These are phyloP conservation scores for Agrotis exclamationis DNA, from an alignment of 2,888 invertebrate genomes.

Conservation along the genomic window DNA sequence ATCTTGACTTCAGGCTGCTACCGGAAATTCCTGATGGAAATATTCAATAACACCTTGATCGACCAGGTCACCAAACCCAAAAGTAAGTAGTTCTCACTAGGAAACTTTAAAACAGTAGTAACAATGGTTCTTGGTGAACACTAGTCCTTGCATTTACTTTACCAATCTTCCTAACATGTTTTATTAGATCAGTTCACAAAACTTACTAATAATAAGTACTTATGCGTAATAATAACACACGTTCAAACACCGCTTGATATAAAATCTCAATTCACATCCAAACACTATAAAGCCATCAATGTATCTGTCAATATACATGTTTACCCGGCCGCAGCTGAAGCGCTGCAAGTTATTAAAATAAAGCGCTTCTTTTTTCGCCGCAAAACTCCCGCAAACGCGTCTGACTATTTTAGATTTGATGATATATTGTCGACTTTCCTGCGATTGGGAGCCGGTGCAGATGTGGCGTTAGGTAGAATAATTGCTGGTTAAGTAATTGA, in stretches of 20 bases:
- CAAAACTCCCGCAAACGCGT: constrained; percentile 83
- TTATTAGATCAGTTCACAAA: too few relatives aligned
- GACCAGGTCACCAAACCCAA: too few relatives aligned
- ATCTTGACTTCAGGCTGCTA: neutral
- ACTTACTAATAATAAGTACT: too few relatives aligned
- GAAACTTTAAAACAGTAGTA: too few relatives aligned
- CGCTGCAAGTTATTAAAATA: constrained; percentile 76
- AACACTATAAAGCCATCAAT: constrained; percentile 34
- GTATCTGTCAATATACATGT: constrained; percentile 56
- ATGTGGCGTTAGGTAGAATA: constrained; percentile 51
- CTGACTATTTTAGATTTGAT: constrained; percentile 85
- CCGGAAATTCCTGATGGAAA: neutral
- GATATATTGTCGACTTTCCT: constrained; percentile 84
- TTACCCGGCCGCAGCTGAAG: constrained; percentile 54
- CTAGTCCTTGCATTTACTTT: too few relatives aligned
- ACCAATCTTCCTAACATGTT: too few relatives aligned
- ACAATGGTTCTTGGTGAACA: too few relatives aligned
- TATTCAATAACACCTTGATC: neutral
- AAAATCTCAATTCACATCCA: constrained; percentile 11
- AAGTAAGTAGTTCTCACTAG: too few relatives aligned
- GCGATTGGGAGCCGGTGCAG: constrained; percentile 55
- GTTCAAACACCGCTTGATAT: neutral
- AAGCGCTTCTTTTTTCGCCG: constrained; percentile 82
- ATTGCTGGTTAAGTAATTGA: constrained; percentile 30
- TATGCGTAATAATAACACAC: neutral